These are phyloP conservation scores for Calvadosia cruxmelitensis DNA, from an alignment of 30 jellyfish, hydroid and myxozoan genomes.

Conservation along the genomic window DNA sequence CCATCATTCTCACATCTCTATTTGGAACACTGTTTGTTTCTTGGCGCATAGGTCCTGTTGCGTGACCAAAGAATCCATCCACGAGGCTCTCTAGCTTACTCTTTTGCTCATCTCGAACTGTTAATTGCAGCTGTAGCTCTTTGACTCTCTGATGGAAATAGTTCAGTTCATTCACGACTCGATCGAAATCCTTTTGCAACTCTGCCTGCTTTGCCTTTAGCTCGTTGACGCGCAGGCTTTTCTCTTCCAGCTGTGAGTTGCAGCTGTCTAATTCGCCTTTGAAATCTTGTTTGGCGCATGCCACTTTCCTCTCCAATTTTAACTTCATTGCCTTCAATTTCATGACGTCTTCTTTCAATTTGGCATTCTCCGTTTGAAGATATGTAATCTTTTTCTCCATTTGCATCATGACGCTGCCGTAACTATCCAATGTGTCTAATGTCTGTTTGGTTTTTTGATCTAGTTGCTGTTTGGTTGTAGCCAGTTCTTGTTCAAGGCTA, in stretches of 20 bases:
- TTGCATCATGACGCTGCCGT: neutral
- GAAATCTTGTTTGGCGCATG: neutral
- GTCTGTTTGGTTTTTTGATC: neutral
- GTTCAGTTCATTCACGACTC: neutral
- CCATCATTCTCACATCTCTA: neutral
- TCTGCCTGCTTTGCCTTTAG: neutral
- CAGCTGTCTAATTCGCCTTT: neutral
- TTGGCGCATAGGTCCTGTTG: neutral
- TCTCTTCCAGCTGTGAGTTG: neutral
- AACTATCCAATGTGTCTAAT: neutral
- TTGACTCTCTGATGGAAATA: neutral
- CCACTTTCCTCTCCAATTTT: neutral
- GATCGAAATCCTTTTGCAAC: neutral
- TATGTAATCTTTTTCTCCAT: neutral
- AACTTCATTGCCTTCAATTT: neutral
- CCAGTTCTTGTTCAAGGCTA: neutral
- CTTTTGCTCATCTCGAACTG: neutral
- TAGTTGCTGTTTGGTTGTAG: no score
- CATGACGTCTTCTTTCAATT: neutral
- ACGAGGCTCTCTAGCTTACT: neutral
- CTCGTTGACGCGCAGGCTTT: neutral
- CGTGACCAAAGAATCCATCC: neutral
- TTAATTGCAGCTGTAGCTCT: neutral
- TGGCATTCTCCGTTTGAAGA: neutral
- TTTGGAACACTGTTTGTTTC: neutral